Evolutionary conservation across 2,888 invertebrate genomes (phyloP), one percentile per base, ranked within the genome.

Genomic region (Podabrus alpinus): DNA sequence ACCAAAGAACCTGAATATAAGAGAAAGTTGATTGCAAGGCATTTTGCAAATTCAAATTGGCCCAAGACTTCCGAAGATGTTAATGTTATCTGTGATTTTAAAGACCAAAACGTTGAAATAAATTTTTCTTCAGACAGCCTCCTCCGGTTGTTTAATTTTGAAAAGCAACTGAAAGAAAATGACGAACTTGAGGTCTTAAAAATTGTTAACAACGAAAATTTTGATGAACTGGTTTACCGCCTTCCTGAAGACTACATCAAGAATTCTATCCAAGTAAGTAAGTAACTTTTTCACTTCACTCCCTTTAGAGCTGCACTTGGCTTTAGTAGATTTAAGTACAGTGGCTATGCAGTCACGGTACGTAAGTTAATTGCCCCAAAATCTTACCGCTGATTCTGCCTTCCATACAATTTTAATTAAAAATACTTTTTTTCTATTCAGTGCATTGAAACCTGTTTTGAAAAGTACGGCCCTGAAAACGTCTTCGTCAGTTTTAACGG

Each of bases 401-500:
- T 61, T 16, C 9, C 16, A 62, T 9, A 15, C 9, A 4, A 10
- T 11, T 61, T 61, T n/a, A 10, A 10, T 61, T 10, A n/a, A n/a
- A n/a, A n/a, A n/a, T 10, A 1, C 1, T 13, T 61, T 17, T 17
- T 62, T 62, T 75, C 75, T 77, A 88, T 88, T 59, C 86, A 94
- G 92, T 86, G 91, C 75, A 88, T 94, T 71, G 88, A 89, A 83
- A 85, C 91, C 83, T 91, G 92, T 76, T 90, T 93, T 80, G 85
- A 88, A 66, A 84, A 88, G 68, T 96, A 92, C 86, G 89, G 91
- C n/a, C 85, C 92, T 16, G 90, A 93, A 71, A 93, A 96, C 86
- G 89, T 97, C 15, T 96, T 97, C 83, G 85, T 99, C 25, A 95
- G 97, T 21, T 99, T 99, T 87, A 99, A 99, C 86, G 99, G 99